Percentiles rank a stretch among this genome's conserved stretches.
Evolutionary conservation across 2,888 invertebrate genomes (phyloP).

Genomic region (Orchestes rusci): DNA sequence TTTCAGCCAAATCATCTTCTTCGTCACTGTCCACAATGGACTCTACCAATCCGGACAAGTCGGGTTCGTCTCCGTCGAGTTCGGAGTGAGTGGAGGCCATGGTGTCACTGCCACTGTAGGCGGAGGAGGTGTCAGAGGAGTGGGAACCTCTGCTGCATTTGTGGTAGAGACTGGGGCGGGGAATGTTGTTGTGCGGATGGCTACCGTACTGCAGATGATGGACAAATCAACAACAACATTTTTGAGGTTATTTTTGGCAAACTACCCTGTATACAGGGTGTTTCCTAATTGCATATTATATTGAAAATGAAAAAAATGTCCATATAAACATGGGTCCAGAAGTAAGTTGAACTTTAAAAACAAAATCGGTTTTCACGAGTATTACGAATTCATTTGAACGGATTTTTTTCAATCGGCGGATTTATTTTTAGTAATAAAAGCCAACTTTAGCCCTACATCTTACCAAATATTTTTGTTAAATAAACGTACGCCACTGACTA

Average conservation of each 20-base stretch:
- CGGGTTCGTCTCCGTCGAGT: slow-evolving; percentile 73
- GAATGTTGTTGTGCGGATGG: slow-evolving; percentile 34
- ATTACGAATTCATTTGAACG: background rate
- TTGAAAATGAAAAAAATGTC: too few species aligned
- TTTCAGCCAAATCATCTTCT: slow-evolving; percentile 86
- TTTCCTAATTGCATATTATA: too few species aligned
- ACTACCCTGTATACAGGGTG: too few species aligned
- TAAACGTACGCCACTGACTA: too few species aligned
- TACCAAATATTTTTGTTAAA: too few species aligned
- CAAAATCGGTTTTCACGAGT: background rate
- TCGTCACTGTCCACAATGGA: slow-evolving; percentile 95
- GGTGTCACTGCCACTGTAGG: slow-evolving; percentile 93
- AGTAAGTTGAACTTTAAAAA: too few species aligned
- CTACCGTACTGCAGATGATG: slow-evolving; percentile 39
- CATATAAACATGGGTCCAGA: too few species aligned
- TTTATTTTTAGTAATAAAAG: too few species aligned
- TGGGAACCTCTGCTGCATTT: slow-evolving; percentile 77
- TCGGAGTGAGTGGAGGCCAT: slow-evolving; percentile 91
- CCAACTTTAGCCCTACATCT: too few species aligned
- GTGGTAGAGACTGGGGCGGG: slow-evolving; percentile 67
- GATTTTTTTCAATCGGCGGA: too few species aligned
- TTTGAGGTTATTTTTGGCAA: slow-evolving; percentile 2
- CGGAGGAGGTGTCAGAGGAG: slow-evolving; percentile 92
- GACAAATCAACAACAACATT: slow-evolving; percentile 21
- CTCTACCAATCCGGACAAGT: slow-evolving; percentile 89